Base-by-base conservation (phyloP, 2,113 vertebrate genomes). In the Paramormyrops kingsleyae region DNA sequence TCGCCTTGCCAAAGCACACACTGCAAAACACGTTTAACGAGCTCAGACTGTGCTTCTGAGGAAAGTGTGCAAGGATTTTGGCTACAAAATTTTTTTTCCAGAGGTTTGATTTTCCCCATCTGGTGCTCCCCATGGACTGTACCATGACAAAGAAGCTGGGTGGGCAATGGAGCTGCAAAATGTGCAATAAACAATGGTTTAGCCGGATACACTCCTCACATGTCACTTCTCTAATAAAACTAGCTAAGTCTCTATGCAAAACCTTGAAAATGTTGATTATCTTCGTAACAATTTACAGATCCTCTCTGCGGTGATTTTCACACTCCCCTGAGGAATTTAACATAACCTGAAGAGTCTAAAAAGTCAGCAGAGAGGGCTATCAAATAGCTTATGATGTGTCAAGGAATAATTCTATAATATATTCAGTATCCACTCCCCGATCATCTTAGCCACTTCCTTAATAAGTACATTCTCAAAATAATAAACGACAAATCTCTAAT, bases 311-410 rank as follows among this genome's bases (percentile, higher is more conserved):
- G 52, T 86, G 12, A 52, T 89, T 83, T 84, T 59, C 35, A 31
- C 56, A 74, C 87, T 31, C 59, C 12, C 24, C 46, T 59, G 42
- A 42, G 46, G 2, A 31, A 70, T 89, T 31, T 56, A 77, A 85
- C 77, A 39, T 31, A 74, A 83, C 88, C 46, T 3, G 35, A 42
- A 9, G n/a, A n/a, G 39, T 31, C 35, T 17, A 56, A 56, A 91
- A 84, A 88, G 88, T 91, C 46, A 87, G n/a, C 90, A 89, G 89
- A 92, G 87, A 87, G 88, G 89, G 90, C 89, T 44, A 42, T 39
- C 27, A 89, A 83, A 89, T 47, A 84, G 35, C 83, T 84, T 84
- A 70, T 52, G 49, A 80, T 53, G 31, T 89, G 35, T 89, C 74
- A 56, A 83, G 46, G 46, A 53, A 56, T 53, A 83, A 15, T 53